Evolutionary conservation across 2,113 vertebrate genomes (phyloP).

Genomic region (Microcebus lehilahytsara): DNA sequence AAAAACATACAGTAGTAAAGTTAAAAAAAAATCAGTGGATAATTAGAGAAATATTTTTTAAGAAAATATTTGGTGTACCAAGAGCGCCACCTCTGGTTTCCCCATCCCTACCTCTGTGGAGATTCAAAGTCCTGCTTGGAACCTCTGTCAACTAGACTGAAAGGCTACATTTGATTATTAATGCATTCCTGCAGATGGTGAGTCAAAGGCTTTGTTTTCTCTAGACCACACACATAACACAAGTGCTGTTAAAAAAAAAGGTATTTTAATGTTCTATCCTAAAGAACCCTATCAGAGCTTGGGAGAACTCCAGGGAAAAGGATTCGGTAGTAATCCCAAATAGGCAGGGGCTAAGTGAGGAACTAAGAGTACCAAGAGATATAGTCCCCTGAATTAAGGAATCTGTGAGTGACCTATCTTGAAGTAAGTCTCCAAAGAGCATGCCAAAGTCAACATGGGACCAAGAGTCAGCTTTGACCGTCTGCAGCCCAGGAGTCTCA

Average conservation of each 20-base stretch:
- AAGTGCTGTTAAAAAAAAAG: neutral
- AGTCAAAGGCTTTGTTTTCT: neutral
- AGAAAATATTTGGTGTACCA: neutral
- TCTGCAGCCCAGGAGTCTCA: neutral
- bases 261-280: neutral
- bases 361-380: neutral
- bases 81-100: neutral
- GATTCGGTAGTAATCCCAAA: neutral
- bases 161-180: neutral
- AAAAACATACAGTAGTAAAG: neutral
- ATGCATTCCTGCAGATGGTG: neutral
- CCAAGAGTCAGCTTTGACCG: neutral
- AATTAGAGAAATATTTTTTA: neutral
- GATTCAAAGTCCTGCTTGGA: neutral
- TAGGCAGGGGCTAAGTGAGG: neutral
- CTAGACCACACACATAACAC: neutral
- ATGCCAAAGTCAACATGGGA: neutral
- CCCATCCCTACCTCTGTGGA: neutral
- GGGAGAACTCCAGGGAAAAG: neutral
- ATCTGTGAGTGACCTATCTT: neutral
- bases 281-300: neutral
- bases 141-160: neutral
- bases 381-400: neutral
- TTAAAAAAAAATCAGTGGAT: neutral
- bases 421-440: neutral